These are phyloP conservation scores for Melanostigma gelatinosum DNA, from an alignment of 2,113 vertebrate genomes.

Conservation along the genomic window DNA sequence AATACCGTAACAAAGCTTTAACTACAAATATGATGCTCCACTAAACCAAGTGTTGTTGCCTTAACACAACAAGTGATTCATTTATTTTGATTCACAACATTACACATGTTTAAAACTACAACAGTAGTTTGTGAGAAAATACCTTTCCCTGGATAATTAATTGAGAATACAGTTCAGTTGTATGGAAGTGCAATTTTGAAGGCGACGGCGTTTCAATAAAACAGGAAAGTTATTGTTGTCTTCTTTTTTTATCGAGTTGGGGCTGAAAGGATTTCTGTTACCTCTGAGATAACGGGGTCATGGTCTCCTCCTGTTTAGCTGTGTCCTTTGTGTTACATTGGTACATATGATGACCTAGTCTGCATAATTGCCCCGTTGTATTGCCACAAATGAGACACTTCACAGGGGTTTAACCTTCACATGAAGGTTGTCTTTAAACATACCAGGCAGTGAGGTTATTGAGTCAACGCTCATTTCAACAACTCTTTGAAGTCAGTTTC, in stretches of 20 bases:
- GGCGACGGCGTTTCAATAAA: neutral
- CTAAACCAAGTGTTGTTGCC: neutral
- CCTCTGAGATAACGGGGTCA: constrained; percentile 64
- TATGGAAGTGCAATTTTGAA: neutral
- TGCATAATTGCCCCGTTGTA: constrained; percentile 57
- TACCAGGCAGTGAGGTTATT: constrained; percentile 24
- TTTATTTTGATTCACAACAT: too few species aligned
- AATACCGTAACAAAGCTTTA: neutral
- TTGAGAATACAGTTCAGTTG: neutral
- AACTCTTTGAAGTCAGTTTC: constrained; percentile 50
- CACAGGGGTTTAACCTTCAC: constrained; percentile 56
- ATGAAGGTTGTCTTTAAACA: constrained; percentile 42
- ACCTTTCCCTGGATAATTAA: too few species aligned
- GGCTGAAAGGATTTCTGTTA: constrained; percentile 40
- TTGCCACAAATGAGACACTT: constrained; percentile 49
- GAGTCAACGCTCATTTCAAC: constrained; percentile 38
- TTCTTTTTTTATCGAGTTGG: constrained; percentile 9
- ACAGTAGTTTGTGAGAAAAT: too few species aligned
- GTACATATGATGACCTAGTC: constrained; percentile 61
- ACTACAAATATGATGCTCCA: neutral
- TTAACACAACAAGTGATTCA: too few species aligned
- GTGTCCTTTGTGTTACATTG: constrained; percentile 58
- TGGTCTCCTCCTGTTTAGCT: constrained; percentile 36
- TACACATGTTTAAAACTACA: neutral
- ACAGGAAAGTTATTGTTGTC: neutral